Evolutionary conservation across 2,113 vertebrate species (phyloP).

Genomic region (Recurvirostra avosetta): DNA sequence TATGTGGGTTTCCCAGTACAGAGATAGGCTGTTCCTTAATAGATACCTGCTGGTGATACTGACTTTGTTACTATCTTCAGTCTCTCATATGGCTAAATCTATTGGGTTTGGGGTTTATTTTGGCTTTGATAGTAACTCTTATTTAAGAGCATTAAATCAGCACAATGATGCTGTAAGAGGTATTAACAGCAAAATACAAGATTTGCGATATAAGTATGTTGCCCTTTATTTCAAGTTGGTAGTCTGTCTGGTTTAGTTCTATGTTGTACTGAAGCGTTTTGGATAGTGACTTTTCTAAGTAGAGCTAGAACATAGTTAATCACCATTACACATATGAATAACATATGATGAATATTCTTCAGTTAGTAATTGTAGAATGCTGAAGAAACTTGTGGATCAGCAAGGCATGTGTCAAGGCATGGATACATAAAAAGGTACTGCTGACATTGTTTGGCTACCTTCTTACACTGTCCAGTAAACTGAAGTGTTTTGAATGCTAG

Average conservation of each 20-base stretch:
- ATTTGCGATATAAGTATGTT: not conserved
- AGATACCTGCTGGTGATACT: not conserved
- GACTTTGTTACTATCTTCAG: not conserved
- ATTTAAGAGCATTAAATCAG: not conserved
- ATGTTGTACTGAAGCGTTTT: not conserved
- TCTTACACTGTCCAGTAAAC: not conserved
- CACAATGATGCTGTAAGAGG: not conserved
- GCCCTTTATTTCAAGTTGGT: not conserved
- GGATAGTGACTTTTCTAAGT: not conserved
- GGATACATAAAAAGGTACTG: accelerated
- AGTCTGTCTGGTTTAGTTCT: not conserved
- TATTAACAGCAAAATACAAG: not conserved
- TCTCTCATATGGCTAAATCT: not conserved
- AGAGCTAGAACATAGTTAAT: not conserved
- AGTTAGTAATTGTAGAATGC: not conserved
- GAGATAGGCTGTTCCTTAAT: not conserved
- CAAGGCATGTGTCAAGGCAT: not conserved
- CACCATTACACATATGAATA: not conserved
- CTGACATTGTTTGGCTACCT: not conserved
- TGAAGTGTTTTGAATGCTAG: not conserved
- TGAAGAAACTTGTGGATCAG: not conserved
- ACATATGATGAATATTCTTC: not conserved
- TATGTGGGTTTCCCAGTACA: not conserved
- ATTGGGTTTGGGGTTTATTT: not conserved
- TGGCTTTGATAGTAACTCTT: not conserved